phyloP scores from a whole-genome alignment of 2,888 invertebrate genomes.

The Eudemis profundana region DNA sequence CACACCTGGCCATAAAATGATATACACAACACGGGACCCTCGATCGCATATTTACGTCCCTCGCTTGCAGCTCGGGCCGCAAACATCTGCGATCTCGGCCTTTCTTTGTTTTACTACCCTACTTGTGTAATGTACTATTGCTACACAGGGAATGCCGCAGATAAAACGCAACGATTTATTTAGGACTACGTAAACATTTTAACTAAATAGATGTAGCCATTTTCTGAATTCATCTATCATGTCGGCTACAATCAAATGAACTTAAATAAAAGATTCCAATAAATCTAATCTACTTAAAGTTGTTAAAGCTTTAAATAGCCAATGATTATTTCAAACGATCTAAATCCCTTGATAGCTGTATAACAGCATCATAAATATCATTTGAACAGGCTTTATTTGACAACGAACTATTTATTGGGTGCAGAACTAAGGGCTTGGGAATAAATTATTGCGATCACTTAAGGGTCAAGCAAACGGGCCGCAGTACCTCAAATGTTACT shows the following conservation, averaged over 20 bases:
- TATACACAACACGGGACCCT: too few species aligned
- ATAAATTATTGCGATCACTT: slow-evolving; percentile 23
- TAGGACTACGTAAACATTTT: too few species aligned
- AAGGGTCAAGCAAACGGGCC: slow-evolving; percentile 1
- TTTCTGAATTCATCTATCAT: not conserved
- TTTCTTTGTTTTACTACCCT: too few species aligned
- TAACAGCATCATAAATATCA: slow-evolving; percentile 26
- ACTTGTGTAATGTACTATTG: too few species aligned
- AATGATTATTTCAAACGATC: slow-evolving; percentile 18
- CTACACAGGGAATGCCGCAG: too few species aligned
- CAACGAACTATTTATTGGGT: slow-evolving; percentile 36
- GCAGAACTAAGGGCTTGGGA: slow-evolving; percentile 14
- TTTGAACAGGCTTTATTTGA: slow-evolving; percentile 32
- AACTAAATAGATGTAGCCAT: too few species aligned
- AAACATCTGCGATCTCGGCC: too few species aligned
- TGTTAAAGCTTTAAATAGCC: not conserved
- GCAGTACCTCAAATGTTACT: not conserved
- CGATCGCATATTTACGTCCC: too few species aligned
- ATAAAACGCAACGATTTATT: too few species aligned
- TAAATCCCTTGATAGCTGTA: slow-evolving; percentile 14
- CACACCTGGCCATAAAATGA: too few species aligned
- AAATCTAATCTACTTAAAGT: not conserved
- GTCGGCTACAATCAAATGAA: not conserved
- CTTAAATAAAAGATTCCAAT: not conserved
- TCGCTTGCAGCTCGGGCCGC: too few species aligned